phyloP scores from a whole-genome alignment of 2,797 vertebrate species.

The Adrianichthys oophorus region DNA sequence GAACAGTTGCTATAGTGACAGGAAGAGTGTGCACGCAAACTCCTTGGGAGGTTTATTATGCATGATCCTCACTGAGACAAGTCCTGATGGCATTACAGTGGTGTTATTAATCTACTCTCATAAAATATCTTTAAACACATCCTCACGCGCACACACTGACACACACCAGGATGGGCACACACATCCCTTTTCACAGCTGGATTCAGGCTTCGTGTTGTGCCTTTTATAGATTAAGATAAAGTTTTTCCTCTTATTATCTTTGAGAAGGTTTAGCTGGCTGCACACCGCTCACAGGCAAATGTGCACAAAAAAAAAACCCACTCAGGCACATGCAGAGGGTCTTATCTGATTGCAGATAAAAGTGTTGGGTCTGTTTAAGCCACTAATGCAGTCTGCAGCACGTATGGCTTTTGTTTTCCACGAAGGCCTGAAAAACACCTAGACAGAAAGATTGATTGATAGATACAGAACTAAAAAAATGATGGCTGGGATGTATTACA shows the following conservation, averaged over 20 bases:
- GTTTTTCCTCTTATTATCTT: slow-evolving; percentile 70
- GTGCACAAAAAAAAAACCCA: slow-evolving; percentile 17
- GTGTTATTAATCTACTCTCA: slow-evolving; percentile 71
- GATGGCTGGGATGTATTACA: neutral
- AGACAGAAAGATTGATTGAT: slow-evolving; percentile 5
- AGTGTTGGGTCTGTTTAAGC: slow-evolving; percentile 64
- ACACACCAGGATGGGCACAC: slow-evolving; percentile 28
- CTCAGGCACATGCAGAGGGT: slow-evolving; percentile 18
- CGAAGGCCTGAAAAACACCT: neutral
- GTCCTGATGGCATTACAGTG: slow-evolving; percentile 70
- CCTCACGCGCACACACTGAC: slow-evolving; percentile 21
- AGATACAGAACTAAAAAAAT: slow-evolving; percentile 8
- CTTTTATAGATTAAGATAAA: slow-evolving; percentile 76
- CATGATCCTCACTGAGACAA: slow-evolving; percentile 73
- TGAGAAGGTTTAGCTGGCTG: slow-evolving; percentile 66
- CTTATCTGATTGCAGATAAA: slow-evolving; percentile 63
- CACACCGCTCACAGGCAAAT: slow-evolving; percentile 62
- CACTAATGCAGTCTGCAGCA: slow-evolving; percentile 65
- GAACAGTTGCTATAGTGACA: slow-evolving; percentile 89
- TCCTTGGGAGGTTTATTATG: slow-evolving; percentile 75
- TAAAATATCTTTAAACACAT: slow-evolving; percentile 66
- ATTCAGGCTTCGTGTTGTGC: slow-evolving; percentile 61
- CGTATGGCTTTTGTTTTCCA: slow-evolving; percentile 57
- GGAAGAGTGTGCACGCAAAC: slow-evolving; percentile 45
- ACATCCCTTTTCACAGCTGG: slow-evolving; percentile 65